Percentiles rank a stretch among this genome's conserved stretches.
Conservation (phyloP, 37 sponge, comb jelly and placozoan genomes). For the Theonella swinhoei region DNA sequence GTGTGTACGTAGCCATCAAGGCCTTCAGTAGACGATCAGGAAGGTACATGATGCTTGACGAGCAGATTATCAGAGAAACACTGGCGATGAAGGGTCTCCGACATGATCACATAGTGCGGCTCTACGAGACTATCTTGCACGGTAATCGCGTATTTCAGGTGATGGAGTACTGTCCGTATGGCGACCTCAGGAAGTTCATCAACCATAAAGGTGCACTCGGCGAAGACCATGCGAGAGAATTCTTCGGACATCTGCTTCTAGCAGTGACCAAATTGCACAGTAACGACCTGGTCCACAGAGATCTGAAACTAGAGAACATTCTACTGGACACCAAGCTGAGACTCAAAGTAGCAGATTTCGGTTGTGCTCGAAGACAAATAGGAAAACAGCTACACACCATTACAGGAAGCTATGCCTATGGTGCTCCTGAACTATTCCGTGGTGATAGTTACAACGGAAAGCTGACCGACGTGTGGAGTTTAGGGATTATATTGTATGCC, state of each 20-base stretch:
- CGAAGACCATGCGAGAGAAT: conserved; percentile 48
- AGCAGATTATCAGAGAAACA: conserved; percentile 67
- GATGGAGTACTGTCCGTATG: conserved; percentile 56
- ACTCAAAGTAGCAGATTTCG: conserved; percentile 60
- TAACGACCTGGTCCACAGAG: conserved; percentile 55
- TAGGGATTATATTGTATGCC: conserved; percentile 63
- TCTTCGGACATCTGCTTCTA: conserved; percentile 50
- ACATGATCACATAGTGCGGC: conserved; percentile 52
- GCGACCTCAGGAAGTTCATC: conserved; percentile 62
- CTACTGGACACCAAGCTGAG: conserved; percentile 45
- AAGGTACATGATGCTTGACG: conserved; percentile 50
- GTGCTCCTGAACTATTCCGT: conserved; percentile 64
- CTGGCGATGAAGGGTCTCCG: conserved; percentile 48
- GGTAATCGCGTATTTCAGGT: conserved; percentile 53
- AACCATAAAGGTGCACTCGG: conserved; percentile 43
- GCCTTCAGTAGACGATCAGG: conserved; percentile 45
- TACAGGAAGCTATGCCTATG: conserved; percentile 75
- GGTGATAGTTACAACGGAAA: conserved; percentile 63
- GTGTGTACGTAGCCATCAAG: conserved; percentile 46
- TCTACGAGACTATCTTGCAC: conserved; percentile 47
- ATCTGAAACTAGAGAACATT: conserved; percentile 69
- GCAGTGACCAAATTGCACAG: conserved; percentile 52
- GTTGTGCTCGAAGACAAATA: conserved; percentile 68
- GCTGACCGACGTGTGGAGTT: conserved; percentile 69
- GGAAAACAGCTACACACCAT: conserved; percentile 48